Percentiles rank a stretch among this genome's conserved stretches.
These are phyloP conservation scores for Calephelis perditalis DNA, from an alignment of 2,888 invertebrate species.

Conservation along the genomic window DNA sequence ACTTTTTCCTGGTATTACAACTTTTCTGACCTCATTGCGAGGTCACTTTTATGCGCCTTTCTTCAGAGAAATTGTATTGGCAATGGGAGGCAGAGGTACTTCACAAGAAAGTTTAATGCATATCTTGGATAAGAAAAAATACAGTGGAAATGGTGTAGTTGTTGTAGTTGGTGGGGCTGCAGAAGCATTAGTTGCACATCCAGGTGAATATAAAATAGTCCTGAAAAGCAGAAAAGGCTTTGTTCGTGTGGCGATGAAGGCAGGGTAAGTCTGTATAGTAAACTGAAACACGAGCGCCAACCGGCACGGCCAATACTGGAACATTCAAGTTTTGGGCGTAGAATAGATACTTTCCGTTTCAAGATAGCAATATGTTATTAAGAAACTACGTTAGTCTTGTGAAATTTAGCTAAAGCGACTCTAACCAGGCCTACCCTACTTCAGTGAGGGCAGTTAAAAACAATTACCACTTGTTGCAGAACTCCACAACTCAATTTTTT, in stretches of 20 bases:
- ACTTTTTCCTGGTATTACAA: slow-evolving; percentile 80
- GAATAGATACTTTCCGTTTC: no score
- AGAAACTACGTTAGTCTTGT: no score
- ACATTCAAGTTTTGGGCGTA: no score
- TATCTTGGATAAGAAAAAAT: slow-evolving; percentile 70
- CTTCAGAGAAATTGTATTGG: slow-evolving; percentile 60
- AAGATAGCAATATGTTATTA: no score
- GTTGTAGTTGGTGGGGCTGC: slow-evolving; percentile 93
- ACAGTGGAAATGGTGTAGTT: slow-evolving; percentile 77
- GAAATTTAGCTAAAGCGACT: no score
- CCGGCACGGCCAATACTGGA: no score
- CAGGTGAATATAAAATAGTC: slow-evolving; percentile 84
- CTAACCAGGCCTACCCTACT: no score
- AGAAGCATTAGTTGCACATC: slow-evolving; percentile 90
- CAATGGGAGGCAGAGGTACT: slow-evolving; percentile 77
- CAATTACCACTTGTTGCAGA: no score
- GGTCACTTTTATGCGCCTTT: slow-evolving; percentile 81
- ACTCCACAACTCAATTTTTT: no score
- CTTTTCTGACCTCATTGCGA: slow-evolving; percentile 81
- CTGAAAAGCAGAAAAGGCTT: slow-evolving; percentile 90
- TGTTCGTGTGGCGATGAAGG: slow-evolving; percentile 82
- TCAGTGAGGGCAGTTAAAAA: no score
- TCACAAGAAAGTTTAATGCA: slow-evolving; percentile 82
- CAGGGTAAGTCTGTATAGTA: slow-evolving; percentile 77
- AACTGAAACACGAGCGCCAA: no score